Evolutionary conservation across 2,888 invertebrate genomes (phyloP).

Genomic region (Morpho achilles): DNA sequence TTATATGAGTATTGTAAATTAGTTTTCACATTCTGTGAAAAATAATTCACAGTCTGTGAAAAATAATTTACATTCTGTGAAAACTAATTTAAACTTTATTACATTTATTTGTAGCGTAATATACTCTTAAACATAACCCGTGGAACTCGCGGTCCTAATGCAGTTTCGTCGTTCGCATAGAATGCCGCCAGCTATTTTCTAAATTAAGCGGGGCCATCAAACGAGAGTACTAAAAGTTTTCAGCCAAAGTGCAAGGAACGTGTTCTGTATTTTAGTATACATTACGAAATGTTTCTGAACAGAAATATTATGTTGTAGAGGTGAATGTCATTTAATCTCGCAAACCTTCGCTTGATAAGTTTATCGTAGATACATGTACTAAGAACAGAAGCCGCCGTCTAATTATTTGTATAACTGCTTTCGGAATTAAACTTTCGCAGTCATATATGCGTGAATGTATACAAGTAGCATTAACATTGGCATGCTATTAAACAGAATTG

Average conservation of each 20-base stretch:
- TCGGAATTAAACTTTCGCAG: too few relatives aligned
- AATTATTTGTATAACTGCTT: too few relatives aligned
- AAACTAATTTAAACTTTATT: constrained; percentile 4
- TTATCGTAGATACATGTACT: too few relatives aligned
- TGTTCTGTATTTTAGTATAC: too few relatives aligned
- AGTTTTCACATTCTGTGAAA: background rate
- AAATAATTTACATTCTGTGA: background rate
- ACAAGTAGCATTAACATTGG: too few relatives aligned
- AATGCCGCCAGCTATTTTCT: constrained; percentile 34
- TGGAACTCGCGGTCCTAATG: constrained; percentile 40
- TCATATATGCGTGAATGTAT: too few relatives aligned
- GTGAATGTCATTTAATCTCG: too few relatives aligned
- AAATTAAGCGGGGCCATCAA: constrained; percentile 33
- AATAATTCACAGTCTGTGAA: background rate
- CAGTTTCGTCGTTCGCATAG: constrained; percentile 47
- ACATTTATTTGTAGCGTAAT: constrained; percentile 7
- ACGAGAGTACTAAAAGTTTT: constrained; percentile 21
- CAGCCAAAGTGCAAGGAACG: background rate
- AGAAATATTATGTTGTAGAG: too few relatives aligned
- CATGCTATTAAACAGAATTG: too few relatives aligned
- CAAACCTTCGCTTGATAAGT: too few relatives aligned
- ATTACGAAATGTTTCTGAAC: too few relatives aligned
- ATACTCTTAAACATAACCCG: constrained; percentile 11
- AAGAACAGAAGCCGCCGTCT: too few relatives aligned
- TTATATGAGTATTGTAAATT: background rate